Percentiles rank a stretch among this genome's conserved stretches.
phyloP scores from a whole-genome alignment of 2,797 vertebrate species.

The Spinus olivaceus region DNA sequence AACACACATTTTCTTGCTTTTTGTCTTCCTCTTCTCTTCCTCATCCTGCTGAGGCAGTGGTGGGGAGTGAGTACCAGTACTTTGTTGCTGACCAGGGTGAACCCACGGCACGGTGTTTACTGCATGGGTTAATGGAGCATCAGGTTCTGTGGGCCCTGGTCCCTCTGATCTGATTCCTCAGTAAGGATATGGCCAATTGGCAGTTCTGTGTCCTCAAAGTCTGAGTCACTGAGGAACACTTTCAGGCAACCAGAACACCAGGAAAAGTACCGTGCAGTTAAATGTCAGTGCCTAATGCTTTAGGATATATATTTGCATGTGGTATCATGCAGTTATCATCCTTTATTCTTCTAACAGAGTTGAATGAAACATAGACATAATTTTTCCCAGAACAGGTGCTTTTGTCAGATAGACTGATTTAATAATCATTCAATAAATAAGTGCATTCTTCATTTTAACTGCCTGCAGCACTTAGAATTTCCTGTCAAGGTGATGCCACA shows the following conservation, averaged over 20 bases:
- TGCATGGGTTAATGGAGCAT: background rate
- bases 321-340: background rate
- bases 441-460: background rate
- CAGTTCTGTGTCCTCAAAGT: background rate
- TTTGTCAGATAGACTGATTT: background rate
- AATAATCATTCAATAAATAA: background rate
- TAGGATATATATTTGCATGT: background rate
- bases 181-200: background rate
- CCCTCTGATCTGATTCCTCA: background rate
- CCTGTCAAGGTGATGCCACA: background rate
- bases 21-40: background rate
- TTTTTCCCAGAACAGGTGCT: background rate
- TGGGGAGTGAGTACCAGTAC: background rate
- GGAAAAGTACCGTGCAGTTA: background rate
- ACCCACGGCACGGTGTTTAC: fast-evolving
- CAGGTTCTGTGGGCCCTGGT: background rate
- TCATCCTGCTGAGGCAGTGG: background rate
- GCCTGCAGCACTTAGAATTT: background rate
- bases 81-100: background rate
- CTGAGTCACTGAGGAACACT: background rate
- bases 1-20: background rate
- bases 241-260: background rate
- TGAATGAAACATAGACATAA: background rate
- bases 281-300: background rate
- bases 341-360: background rate